A percentile compares a stretch with the other conserved stretches of the same genome.
Conservation (phyloP, 2,797 vertebrate genomes). For the Rhinichthys osculus region DNA sequence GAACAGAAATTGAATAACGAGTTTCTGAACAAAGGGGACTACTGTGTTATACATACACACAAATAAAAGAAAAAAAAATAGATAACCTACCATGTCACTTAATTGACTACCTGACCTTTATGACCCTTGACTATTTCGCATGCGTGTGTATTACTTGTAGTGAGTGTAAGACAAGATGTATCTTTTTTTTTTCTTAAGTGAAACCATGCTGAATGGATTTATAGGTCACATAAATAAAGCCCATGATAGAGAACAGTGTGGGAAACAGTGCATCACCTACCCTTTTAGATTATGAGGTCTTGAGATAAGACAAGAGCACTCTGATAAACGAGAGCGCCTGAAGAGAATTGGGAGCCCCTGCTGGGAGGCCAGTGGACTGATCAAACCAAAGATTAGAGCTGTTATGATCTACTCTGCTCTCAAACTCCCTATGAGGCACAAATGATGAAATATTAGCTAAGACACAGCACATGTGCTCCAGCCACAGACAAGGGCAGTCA, state of each 20-base stretch:
- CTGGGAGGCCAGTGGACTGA: constrained; percentile 43
- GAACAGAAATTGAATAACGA: neutral
- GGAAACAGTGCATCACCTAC: constrained; percentile 27
- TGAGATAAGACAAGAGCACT: constrained; percentile 49
- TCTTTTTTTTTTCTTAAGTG: constrained; percentile 10
- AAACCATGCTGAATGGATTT: constrained; percentile 13
- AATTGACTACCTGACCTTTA: neutral
- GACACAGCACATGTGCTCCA: constrained; percentile 21
- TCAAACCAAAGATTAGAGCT: constrained; percentile 49
- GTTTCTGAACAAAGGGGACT: neutral
- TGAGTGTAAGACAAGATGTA: neutral
- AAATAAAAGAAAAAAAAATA: neutral
- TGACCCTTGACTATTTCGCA: neutral
- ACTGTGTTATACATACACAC: neutral
- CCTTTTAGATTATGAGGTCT: constrained; percentile 49
- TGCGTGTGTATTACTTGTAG: neutral
- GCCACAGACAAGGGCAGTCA: constrained; percentile 31
- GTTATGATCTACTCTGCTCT: constrained; percentile 46
- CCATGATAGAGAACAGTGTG: constrained; percentile 6
- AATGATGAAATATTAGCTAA: constrained; percentile 43
- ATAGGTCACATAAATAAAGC: constrained; percentile 41
- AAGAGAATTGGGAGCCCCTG: constrained; percentile 45
- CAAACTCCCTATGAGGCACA: constrained; percentile 22
- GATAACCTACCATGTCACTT: neutral
- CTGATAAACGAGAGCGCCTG: constrained; percentile 43